Evolutionary conservation across 2,888 invertebrate species (phyloP), one percentile per base, ranked within the genome.

Genomic region (Oeneis ivallda): DNA sequence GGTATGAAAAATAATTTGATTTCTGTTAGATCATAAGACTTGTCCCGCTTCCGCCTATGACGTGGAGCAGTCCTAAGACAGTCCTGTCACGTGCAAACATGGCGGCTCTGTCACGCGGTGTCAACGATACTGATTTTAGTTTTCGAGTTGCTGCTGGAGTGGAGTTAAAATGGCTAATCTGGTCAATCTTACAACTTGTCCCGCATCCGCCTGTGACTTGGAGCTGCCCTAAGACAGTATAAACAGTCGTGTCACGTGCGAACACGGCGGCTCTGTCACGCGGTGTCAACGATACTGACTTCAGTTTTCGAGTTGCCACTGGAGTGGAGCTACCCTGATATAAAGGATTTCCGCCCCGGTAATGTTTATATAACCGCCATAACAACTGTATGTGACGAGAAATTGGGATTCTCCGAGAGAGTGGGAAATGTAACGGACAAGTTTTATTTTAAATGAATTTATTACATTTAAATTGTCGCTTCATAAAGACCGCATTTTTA

Each of bases 241-340:
- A 74, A 50, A 62, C 58, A 82, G 75, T 79, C 78, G 4, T 66
- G 74, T 79, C 82, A 82, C 81, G 82, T 70, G 66, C 65, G 37
- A 13, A 49, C 64, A 63, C 64, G 64, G 74, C 70, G 78, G 78
- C 78, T 69, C 76, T 74, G 77, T 73, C 74, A 73, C 72, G 72
- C 76, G 71, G 71, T 74, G 74, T 70, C 71, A 68, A 74, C 75
- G 75, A 75, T 77, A 78, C 79, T 74, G 80, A 78, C 76, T 78
- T 76, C 75, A 74, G 74, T 62, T 69, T 62, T 62, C 60, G 63
- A 62, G 64, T 71, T 67, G 66, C 65, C 63, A 65, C 56, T 53
- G 54, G 34, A 60, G 63, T 62, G 57, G 34, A 60, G 19, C 45
- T 15, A 50, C 45, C 15, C 47, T 47, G 63, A 67, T 64, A 69